Conservation (phyloP, 2,888 invertebrate genomes). For the Trichacis sp. region DNA sequence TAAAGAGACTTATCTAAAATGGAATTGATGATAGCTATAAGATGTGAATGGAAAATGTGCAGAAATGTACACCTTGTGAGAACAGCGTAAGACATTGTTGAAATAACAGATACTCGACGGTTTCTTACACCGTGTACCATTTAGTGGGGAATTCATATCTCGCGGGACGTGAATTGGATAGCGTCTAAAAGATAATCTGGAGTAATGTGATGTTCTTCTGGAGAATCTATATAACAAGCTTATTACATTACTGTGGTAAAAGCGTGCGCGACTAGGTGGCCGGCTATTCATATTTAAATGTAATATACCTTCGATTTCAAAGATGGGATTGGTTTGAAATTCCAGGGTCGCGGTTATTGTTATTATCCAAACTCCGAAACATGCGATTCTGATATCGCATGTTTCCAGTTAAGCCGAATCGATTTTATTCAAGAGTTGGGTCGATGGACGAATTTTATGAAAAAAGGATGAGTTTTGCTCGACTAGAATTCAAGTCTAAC, state of each 20-base stretch:
- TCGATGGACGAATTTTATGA: no score
- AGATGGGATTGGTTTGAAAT: slow-evolving; percentile 10
- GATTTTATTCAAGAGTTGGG: no score
- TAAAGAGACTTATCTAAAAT: no score
- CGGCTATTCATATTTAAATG: slow-evolving; percentile 49
- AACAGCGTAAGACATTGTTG: slow-evolving; percentile 6
- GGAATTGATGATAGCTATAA: neutral
- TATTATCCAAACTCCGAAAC: neutral
- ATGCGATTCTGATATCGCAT: slow-evolving; percentile 1
- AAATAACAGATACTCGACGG: neutral
- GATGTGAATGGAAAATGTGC: slow-evolving; percentile 18
- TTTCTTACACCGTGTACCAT: slow-evolving; percentile 32
- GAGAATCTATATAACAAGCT: slow-evolving; percentile 37
- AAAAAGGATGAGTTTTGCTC: no score
- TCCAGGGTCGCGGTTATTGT: slow-evolving; percentile 11
- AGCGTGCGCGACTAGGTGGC: slow-evolving; percentile 36
- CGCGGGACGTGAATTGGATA: slow-evolving; percentile 48
- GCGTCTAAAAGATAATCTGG: slow-evolving; percentile 51
- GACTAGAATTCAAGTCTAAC: no score
- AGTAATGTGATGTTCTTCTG: slow-evolving; percentile 48
- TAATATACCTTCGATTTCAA: slow-evolving; percentile 31
- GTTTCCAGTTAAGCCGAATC: neutral
- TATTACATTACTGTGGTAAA: slow-evolving; percentile 35
- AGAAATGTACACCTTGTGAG: slow-evolving; percentile 26
- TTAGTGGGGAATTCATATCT: slow-evolving; percentile 45